Base-by-base conservation (phyloP, 1,140 invertebrate genomes). In the Subanguina moxae region DNA sequence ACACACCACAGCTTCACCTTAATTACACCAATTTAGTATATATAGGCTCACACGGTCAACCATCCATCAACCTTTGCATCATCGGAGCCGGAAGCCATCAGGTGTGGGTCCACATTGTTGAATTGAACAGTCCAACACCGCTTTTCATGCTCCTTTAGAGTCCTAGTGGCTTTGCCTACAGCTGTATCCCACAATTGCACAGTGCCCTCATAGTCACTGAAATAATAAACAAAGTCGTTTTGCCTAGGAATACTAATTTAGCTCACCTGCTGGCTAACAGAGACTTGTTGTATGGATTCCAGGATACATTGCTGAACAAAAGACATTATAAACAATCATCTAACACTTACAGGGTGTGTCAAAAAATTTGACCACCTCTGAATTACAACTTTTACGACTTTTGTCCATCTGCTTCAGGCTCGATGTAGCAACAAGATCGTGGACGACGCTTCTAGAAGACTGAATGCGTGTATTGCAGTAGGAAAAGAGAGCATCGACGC, bases 81-180 rank as follows among this genome's bases (percentile, higher is more conserved):
- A 85, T 97, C 93, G 0, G 91, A 94, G 9, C 92, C 93, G 1
- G 91, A 94, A 3, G 93, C 93, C 65, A 97, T 88, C 13, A 96
- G 83, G 64, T 91, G 87, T 1, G 92, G 91, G 83, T 96, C 92
- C 46, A 92, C 89, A 68, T 90, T 88, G 82, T 94, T 96, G 82
- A 95, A 96, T 85, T 96, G 92, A 11, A 97, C 92, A 73, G 90
- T 92, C 93, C 93, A 97, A 82, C 92, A 94, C 62, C 93, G 85
- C 83, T 94, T 95, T 83, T 96, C 92, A 84, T 96, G 93, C 83
- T 96, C 93, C 82, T 92, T 88, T 80, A 89, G 89, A 19, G 83
- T 77, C 87, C 90, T 74, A 86, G 86, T 74, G 71, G 85, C 85
- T 74, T 89, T 87, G n/a, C 88, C 89, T 0, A 89, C 90, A 23